Conservation (phyloP, 2,113 vertebrate genomes). For the Catagonus wagneri region DNA sequence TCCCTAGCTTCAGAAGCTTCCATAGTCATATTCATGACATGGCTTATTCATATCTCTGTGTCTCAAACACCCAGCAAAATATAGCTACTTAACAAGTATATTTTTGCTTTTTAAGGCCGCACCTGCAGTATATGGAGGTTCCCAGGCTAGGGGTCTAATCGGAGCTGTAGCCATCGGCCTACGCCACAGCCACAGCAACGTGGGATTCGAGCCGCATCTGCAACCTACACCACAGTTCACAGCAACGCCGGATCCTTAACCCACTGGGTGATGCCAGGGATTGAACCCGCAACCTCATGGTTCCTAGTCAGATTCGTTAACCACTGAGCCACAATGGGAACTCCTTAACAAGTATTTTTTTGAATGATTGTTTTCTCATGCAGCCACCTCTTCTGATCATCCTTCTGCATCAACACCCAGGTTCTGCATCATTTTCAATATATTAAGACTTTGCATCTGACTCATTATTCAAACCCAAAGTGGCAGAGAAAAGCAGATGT, state of each 20-base stretch:
- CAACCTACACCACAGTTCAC: too few species aligned
- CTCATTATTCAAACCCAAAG: neutral
- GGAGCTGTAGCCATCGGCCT: too few species aligned
- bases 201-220: too few species aligned
- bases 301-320: too few species aligned
- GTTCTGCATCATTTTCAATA: neutral
- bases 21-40: neutral
- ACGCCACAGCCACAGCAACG: too few species aligned
- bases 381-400: neutral
- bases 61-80: neutral
- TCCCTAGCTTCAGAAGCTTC: neutral
- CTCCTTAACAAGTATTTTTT: slow-evolving; percentile 9
- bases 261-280: too few species aligned
- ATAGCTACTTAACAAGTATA: neutral
- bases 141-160: too few species aligned
- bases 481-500: neutral
- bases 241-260: too few species aligned
- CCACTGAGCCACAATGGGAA: too few species aligned
- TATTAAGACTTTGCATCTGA: neutral
- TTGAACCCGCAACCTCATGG: too few species aligned
- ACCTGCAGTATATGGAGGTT: too few species aligned
- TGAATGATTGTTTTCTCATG: neutral
- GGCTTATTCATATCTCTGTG: neutral
- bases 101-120: too few species aligned
- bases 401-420: neutral